Base-by-base conservation (phyloP, 2,113 vertebrate species). In the Centropristis striata region DNA sequence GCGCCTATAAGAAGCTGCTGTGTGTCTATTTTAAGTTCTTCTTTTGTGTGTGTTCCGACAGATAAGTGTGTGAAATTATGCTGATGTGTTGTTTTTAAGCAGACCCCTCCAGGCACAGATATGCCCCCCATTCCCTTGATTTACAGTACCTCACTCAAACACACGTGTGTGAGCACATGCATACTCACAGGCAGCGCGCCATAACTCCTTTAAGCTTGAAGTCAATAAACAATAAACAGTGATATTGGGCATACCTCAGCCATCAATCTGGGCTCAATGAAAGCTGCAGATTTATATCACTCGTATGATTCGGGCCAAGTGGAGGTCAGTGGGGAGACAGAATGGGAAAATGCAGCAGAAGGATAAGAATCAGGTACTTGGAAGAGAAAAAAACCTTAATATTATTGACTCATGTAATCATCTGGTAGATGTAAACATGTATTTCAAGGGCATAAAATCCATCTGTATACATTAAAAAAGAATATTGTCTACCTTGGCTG, bases 221-320 rank as follows among this genome's bases (percentile, higher is more conserved):
- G 78, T 72, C 83, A 80, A 50, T 89, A 73, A 84, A 88, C 50
- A 72, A 81, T 80, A 83, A 88, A 86, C 63, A 51, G 54, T 58
- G 50, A 74, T 80, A 73, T 80, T 82, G 69, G 64, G 49, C 88
- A 86, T 53, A 83, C 51, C 54, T 53, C 67, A 37, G 54, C 20
- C 75, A 83, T 88, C 71, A 71, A 39, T 78, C 65, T 75, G 49
- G 55, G 74, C 69, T 72, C 68, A 76, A 42, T 61, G 83, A 84
- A 81, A 81, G 64, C 65, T 64, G 36, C 58, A 86, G 65, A 80
- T 83, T 71, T 64, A 82, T 63, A 76, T 83, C 28, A 23, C 8
- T 18, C 4, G 42, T 20, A 23, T 47, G 50, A 78, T 69, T 80
- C 49, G 66, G 36, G 65, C 50, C 32, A 47, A 12, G 28, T 4